Evolutionary conservation across 2,797 vertebrate species (phyloP).

Genomic region (Acrocephalus scirpaceus): DNA sequence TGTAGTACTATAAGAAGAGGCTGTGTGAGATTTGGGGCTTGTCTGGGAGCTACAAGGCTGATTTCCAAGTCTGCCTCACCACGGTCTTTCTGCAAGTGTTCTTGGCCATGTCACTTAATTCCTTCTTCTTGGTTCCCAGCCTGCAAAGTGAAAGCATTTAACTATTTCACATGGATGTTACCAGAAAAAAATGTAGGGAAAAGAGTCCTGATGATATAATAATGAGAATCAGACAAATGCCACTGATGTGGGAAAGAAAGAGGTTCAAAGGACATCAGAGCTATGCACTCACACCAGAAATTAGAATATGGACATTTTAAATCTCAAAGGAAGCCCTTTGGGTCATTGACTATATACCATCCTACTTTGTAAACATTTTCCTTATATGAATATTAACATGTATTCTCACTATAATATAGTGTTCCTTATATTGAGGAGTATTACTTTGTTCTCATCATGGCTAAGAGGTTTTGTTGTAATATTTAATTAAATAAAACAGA

Average conservation of each 20-base stretch:
- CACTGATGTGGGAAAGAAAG: constrained; percentile 9
- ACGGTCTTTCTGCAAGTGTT: background rate
- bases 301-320: background rate
- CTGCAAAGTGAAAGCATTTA: background rate
- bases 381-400: background rate
- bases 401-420: background rate
- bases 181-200: background rate
- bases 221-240: constrained; percentile 35
- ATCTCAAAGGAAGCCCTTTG: constrained; percentile 8
- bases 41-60: background rate
- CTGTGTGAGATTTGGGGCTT: background rate
- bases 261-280: background rate
- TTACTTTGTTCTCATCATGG: background rate
- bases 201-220: background rate
- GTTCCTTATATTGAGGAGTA: background rate
- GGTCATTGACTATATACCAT: background rate
- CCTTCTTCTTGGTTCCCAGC: background rate
- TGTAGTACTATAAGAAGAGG: background rate
- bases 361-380: background rate
- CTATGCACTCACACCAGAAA: background rate
- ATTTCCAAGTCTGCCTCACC: background rate
- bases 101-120: background rate
- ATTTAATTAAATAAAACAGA: background rate
- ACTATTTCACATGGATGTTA: background rate
- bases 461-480: background rate